Base-by-base conservation (phyloP, 2,113 vertebrate species). In the Ursus arctos region DNA sequence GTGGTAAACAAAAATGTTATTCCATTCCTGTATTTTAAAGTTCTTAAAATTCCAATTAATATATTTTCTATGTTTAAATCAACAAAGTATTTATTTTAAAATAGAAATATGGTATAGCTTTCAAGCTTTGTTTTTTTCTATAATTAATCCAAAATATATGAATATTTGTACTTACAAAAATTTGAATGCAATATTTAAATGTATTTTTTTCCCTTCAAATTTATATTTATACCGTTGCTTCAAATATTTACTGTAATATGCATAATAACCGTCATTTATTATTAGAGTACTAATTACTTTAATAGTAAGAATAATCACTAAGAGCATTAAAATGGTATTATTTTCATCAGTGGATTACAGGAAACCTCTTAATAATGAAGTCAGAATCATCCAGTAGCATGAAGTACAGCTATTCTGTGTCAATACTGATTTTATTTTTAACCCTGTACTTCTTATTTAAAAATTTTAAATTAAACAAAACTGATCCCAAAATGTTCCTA, bases 261-360 rank as follows among this genome's bases (percentile, higher is more conserved):
- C 19, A 93, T 49, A 83, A 55, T 40, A 22, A 59, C 18, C 24
- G 51, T 61, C 59, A 94, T 43, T 88, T 85, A 89, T 57, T 92
- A 40, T 72, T 95, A 89, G 18, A 74, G 8, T 65, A 31, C 1
- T 76, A 72, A n/a, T 76, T 94, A 86, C 82, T 71, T 97, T 89
- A 94, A 79, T 28, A 95, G 22, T 80, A 92, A 95, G 96, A 96
- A 65, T 79, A 71, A 69, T 95, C 72, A 67, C 47, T 91, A 79
- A 74, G 36, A 82, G 33, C 24, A 85, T 77, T 72, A 65, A 59
- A 61, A 84, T 31, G 67, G 15, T 36, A 90, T 59, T 47, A 59
- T n/a, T 80, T 71, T 83, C 7, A 91, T 93, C 31, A 89, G 24
- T 49, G 6, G 1, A 47, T 72, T 71, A 65, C 4, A 88, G 40